Base-by-base conservation (phyloP, 1,140 invertebrate species). In the Bombus confusus region DNA sequence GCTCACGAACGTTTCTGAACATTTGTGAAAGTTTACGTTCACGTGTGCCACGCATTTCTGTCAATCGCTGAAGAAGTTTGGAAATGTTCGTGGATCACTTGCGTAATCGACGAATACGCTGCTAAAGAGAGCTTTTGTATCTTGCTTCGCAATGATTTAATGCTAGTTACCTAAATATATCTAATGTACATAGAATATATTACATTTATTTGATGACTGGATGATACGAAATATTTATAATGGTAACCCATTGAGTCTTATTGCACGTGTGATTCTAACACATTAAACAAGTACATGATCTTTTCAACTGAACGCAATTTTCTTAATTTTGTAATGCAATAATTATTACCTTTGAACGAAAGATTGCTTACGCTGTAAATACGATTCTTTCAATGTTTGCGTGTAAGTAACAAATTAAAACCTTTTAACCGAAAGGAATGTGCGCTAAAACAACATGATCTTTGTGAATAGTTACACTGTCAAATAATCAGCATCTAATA, bases 231-330 rank as follows among this genome's bases (percentile, higher is more conserved):
- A 91, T 92, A 92, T 91, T 91, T 93, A 92, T 90, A 93, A 91
- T 93, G 92, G 93, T 93, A 94, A 94, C 93, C 87, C 81, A 92
- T 91, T 84, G 91, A 90, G 86, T 92, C 88, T 94, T 94, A 93
- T 94, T 94, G 93, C 93, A 94, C 91, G 90, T 92, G 87, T 85
- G 91, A 93, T 88, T 89, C 87, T 85, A 86, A 91, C 89, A 77
- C 83, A 90, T 89, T 59, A 80, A 91, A 89, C 47, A 52, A 52
- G 47, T 75, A 72, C 76, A 43, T 91, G 90, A 92, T 87, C 80
- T 47, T 92, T 83, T 75, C 86, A 91, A 90, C 71, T 76, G 86
- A 91, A 52, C 47, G 47, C 6, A 15, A 88, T n/a, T 88, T 74
- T 41, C 13, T 25, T 69, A 39, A 71, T 41, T 71, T 41, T 15